These are phyloP conservation scores for Erythrocercus mccallii DNA, from an alignment of 2,113 vertebrate species.

Conservation along the genomic window DNA sequence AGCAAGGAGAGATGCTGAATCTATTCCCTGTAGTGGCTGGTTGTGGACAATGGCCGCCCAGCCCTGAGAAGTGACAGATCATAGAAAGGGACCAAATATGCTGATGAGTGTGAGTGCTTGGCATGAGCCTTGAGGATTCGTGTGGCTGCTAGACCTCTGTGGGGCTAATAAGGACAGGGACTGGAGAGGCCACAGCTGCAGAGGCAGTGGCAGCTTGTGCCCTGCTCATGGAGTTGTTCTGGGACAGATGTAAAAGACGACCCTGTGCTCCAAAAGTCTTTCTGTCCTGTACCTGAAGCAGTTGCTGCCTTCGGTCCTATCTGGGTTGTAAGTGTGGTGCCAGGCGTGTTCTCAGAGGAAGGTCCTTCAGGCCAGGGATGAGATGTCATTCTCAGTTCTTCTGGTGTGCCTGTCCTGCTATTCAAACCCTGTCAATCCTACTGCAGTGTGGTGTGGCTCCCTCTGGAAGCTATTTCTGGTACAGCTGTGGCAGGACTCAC, in stretches of 20 bases:
- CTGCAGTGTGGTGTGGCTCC: background rate
- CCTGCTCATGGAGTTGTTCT: background rate
- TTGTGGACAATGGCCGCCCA: background rate
- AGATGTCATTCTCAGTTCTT: background rate
- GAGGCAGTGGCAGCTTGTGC: background rate
- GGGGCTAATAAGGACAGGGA: background rate
- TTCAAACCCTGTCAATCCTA: background rate
- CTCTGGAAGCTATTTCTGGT: background rate
- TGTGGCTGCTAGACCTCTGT: background rate
- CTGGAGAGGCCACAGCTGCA: background rate
- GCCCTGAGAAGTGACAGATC: background rate
- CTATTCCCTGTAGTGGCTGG: background rate
- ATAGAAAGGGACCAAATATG: background rate
- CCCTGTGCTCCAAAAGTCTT: background rate
- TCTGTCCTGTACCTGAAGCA: background rate
- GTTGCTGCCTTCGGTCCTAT: background rate
- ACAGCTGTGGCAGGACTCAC: background rate
- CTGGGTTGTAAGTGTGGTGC: background rate
- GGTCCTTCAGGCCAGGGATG: background rate
- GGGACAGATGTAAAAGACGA: background rate
- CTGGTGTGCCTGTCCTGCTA: background rate
- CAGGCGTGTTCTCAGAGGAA: background rate
- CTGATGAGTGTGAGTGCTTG: background rate
- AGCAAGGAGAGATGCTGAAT: background rate
- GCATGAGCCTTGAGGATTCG: rapidly evolving